A percentile compares a stretch with the other conserved stretches of the same genome.
Evolutionary conservation across 2,797 vertebrate genomes (phyloP).

Genomic region (Cuculus canorus): DNA sequence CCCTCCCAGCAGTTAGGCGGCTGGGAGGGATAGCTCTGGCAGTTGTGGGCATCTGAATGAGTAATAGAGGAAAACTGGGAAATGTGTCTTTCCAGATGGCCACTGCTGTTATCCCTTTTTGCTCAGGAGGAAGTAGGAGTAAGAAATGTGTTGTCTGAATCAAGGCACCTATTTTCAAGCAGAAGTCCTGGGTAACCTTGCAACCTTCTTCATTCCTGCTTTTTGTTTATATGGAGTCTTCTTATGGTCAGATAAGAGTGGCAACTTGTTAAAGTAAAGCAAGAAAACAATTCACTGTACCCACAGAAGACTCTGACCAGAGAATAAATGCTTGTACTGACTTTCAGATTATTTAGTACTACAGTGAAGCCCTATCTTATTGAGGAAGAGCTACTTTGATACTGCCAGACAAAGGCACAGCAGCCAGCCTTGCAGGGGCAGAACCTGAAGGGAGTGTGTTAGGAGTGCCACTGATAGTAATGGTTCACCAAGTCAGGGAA

Average conservation of each 20-base stretch:
- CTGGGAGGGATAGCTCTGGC: neutral
- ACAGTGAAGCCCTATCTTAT: neutral
- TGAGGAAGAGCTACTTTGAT: neutral
- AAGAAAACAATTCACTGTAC: neutral
- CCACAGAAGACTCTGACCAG: neutral
- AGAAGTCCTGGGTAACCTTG: neutral
- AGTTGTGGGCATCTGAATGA: neutral
- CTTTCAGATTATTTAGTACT: neutral
- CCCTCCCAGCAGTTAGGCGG: no score
- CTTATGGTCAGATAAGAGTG: neutral
- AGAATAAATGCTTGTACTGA: neutral
- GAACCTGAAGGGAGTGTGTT: neutral
- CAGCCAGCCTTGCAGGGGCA: neutral
- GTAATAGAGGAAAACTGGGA: neutral
- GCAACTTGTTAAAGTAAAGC: neutral
- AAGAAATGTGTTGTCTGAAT: neutral
- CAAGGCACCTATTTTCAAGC: neutral
- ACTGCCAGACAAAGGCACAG: neutral
- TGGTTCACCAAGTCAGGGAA: neutral
- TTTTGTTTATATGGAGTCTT: neutral
- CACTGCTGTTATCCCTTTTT: neutral
- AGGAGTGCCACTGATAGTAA: neutral
- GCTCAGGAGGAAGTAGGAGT: neutral
- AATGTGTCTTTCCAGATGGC: neutral
- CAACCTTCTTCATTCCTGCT: neutral